These are phyloP conservation scores for Drosophila subquinaria DNA, from an alignment of 2,888 invertebrate genomes.

Conservation along the genomic window DNA sequence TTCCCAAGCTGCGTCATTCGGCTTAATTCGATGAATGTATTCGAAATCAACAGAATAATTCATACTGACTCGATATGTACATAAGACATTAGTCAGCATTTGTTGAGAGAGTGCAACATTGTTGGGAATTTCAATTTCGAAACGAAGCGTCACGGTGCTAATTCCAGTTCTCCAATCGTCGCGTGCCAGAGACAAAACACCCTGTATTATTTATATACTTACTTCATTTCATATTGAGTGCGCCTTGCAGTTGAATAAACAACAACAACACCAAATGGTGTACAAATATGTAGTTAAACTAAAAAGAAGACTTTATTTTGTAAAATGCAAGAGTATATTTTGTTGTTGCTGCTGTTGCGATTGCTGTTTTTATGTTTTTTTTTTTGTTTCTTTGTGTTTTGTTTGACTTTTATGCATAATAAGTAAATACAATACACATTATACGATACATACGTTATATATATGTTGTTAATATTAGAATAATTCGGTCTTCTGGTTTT, in stretches of 20 bases:
- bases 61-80: constrained; percentile 26
- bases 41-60: constrained; percentile 11
- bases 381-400: constrained; percentile 58
- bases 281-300: constrained; percentile 75
- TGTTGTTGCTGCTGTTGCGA: constrained; percentile 43
- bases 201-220: constrained; percentile 54
- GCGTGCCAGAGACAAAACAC: constrained; percentile 62
- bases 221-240: constrained; percentile 17
- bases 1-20: constrained; percentile 49
- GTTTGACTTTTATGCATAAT: constrained; percentile 69
- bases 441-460: constrained; percentile 64
- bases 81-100: constrained; percentile 65
- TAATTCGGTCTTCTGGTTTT: constrained; percentile 41
- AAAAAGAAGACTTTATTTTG: constrained; percentile 83
- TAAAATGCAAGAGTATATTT: constrained; percentile 83
- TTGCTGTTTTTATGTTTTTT: constrained; percentile 42
- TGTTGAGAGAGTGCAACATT: constrained; percentile 22
- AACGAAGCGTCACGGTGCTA: constrained; percentile 65
- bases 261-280: constrained; percentile 54
- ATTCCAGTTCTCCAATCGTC: constrained; percentile 42
- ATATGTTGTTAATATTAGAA: constrained; percentile 68
- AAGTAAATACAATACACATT: constrained; percentile 70
- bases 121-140: constrained; percentile 56
- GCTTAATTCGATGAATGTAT: constrained; percentile 5
- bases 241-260: constrained; percentile 50